Conservation (phyloP, 2,888 invertebrate genomes). For the Cerastis leucographa region DNA sequence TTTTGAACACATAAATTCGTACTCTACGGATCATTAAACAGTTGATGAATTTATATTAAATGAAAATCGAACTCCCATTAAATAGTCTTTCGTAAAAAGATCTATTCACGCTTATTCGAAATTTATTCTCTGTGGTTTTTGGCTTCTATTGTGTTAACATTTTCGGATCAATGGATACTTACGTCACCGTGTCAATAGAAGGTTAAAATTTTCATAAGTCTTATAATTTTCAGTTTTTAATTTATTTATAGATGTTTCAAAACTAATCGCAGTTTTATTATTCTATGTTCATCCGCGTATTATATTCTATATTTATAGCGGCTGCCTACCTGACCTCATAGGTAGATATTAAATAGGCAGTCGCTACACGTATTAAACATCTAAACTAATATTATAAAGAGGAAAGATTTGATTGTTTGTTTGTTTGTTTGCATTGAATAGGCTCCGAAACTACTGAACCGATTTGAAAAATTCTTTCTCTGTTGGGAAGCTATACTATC, state of each 20-base stretch:
- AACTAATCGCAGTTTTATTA: not conserved
- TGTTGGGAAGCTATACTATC: too few species aligned
- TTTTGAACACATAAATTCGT: slow-evolving; percentile 51
- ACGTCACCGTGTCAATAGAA: slow-evolving; percentile 9
- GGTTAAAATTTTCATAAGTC: slow-evolving; percentile 3
- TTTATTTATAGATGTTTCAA: not conserved
- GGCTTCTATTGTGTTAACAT: slow-evolving; percentile 19
- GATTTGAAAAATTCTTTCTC: too few species aligned
- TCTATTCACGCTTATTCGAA: slow-evolving; percentile 22
- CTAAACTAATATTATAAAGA: too few species aligned
- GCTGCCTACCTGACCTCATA: too few species aligned
- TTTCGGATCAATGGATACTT: slow-evolving; percentile 24
- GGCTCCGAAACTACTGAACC: too few species aligned
- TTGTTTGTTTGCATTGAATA: too few species aligned
- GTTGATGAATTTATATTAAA: slow-evolving; percentile 52
- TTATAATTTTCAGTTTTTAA: too few species aligned
- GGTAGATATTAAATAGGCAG: not conserved
- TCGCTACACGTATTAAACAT: too few species aligned
- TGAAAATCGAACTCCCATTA: slow-evolving; percentile 52
- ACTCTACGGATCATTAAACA: slow-evolving; percentile 51
- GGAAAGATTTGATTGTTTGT: too few species aligned
- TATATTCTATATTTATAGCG: too few species aligned
- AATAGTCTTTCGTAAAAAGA: slow-evolving; percentile 28
- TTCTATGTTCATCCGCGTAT: not conserved
- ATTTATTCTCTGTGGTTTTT: slow-evolving; percentile 19